Evolutionary conservation across 2,113 vertebrate genomes (phyloP).

Genomic region (Nymphicus hollandicus): DNA sequence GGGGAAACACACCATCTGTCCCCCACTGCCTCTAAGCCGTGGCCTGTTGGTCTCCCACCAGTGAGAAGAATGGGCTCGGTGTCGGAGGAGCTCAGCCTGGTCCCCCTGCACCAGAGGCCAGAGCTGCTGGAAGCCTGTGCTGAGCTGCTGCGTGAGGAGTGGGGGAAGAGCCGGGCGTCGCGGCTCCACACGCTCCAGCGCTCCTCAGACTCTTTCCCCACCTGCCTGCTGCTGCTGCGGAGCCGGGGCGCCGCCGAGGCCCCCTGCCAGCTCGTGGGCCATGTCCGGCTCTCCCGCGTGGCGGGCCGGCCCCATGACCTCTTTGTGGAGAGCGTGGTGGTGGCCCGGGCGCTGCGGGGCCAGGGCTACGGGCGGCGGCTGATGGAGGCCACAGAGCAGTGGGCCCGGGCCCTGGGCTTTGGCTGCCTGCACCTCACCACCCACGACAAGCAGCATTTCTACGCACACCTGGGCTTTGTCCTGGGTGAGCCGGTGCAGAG

Average conservation of each 20-base stretch:
- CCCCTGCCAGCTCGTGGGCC: constrained; percentile 79
- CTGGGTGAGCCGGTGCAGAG: constrained; percentile 85
- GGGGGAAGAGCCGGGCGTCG: constrained; percentile 85
- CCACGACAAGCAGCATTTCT: constrained; percentile 91
- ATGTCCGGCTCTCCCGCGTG: constrained; percentile 85
- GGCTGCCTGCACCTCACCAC: constrained; percentile 85
- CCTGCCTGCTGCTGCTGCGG: constrained; percentile 84
- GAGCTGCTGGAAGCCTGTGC: constrained; percentile 89
- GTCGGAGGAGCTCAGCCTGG: constrained; percentile 65
- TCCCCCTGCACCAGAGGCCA: constrained; percentile 86
- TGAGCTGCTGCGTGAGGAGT: constrained; percentile 87
- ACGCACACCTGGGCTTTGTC: constrained; percentile 86
- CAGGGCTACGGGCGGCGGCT: constrained; percentile 85
- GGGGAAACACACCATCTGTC: background rate
- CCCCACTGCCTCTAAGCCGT: background rate
- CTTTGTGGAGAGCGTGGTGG: constrained; percentile 90
- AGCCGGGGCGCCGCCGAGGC: background rate
- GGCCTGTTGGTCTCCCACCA: constrained; percentile 5
- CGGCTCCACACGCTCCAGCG: constrained; percentile 86
- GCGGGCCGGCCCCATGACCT: constrained; percentile 75
- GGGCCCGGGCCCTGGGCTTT: constrained; percentile 79
- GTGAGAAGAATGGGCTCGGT: constrained; percentile 64
- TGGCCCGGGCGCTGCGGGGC: constrained; percentile 81
- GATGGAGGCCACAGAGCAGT: constrained; percentile 87
- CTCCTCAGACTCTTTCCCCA: constrained; percentile 85